These are phyloP conservation scores for Nyctibius grandis DNA, from an alignment of 2,797 vertebrate species.

Conservation along the genomic window DNA sequence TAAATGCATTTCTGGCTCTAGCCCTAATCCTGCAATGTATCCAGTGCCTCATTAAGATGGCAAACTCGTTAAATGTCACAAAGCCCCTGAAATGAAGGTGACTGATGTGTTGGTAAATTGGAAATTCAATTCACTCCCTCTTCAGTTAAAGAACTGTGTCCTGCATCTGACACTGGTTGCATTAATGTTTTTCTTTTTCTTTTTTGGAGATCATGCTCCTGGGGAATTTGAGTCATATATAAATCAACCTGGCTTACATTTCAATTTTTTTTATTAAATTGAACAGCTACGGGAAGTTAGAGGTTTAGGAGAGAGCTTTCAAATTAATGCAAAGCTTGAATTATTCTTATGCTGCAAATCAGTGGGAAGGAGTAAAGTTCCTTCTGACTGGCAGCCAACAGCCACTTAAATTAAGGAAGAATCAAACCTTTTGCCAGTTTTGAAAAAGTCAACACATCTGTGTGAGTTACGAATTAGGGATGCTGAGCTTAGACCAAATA, in stretches of 20 bases:
- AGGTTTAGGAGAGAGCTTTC: slow-evolving; percentile 13
- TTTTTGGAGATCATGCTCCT: neutral
- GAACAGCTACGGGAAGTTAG: neutral
- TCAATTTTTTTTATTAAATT: neutral
- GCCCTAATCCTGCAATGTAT: neutral
- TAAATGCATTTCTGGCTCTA: slow-evolving; percentile 11
- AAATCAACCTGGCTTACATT: slow-evolving; percentile 18
- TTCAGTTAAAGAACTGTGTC: neutral
- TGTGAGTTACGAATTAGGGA: neutral
- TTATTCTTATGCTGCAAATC: neutral
- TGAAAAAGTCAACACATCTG: slow-evolving; percentile 4
- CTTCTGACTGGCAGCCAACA: slow-evolving; percentile 40
- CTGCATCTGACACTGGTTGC: neutral
- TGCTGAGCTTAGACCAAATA: neutral
- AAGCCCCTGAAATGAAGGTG: neutral
- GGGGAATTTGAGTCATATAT: neutral
- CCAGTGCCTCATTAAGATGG: neutral
- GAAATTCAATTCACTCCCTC: neutral
- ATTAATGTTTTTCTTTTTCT: neutral
- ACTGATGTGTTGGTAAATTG: slow-evolving; percentile 2
- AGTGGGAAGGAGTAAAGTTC: neutral
- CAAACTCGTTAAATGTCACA: neutral
- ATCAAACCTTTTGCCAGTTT: slow-evolving; percentile 6
- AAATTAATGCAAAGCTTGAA: slow-evolving; percentile 21
- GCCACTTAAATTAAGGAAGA: slow-evolving; percentile 47